Evolutionary conservation across 53 echinoderm and acorn worm genomes (phyloP).

Genomic region (Pentamera pediparva): DNA sequence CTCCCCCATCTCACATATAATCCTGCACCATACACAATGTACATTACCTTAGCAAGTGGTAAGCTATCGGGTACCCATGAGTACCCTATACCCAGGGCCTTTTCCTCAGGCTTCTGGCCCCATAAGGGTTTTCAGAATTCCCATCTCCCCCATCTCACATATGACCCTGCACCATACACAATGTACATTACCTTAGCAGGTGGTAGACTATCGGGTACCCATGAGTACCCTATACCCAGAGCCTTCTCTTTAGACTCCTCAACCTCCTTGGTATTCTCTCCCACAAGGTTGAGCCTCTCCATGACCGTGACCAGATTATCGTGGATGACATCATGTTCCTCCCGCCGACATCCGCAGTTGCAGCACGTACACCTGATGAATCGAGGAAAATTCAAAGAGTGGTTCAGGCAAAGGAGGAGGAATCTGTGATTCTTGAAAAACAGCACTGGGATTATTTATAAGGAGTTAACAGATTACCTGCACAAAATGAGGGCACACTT

Average conservation of each 20-base stretch:
- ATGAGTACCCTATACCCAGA: constrained; percentile 80
- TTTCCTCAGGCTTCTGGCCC: constrained; percentile 78
- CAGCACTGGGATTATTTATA: too few relatives aligned
- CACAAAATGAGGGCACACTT: too few relatives aligned
- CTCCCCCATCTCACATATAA: too few relatives aligned
- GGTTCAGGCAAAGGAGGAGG: too few relatives aligned
- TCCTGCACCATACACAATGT: too few relatives aligned
- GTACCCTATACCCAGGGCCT: constrained; percentile 78
- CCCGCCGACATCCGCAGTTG: constrained; percentile 75
- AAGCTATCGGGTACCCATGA: constrained; percentile 94
- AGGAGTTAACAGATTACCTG: too few relatives aligned
- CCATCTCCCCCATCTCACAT: too few relatives aligned
- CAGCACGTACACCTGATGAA: constrained; percentile 76
- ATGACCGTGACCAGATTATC: constrained; percentile 90
- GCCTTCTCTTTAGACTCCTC: constrained; percentile 83
- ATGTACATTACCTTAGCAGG: constrained; percentile 90
- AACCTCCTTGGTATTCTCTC: constrained; percentile 66
- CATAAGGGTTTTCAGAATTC: too few relatives aligned
- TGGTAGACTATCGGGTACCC: constrained; percentile 92
- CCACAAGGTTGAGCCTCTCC: constrained; percentile 73
- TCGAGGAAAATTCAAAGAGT: too few relatives aligned
- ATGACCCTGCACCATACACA: too few relatives aligned
- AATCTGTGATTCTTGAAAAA: too few relatives aligned
- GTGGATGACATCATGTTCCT: constrained; percentile 96
- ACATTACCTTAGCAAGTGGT: constrained; percentile 90